Base-by-base conservation (phyloP, 1,140 invertebrate genomes). In the Andrena cerasifolii region DNA sequence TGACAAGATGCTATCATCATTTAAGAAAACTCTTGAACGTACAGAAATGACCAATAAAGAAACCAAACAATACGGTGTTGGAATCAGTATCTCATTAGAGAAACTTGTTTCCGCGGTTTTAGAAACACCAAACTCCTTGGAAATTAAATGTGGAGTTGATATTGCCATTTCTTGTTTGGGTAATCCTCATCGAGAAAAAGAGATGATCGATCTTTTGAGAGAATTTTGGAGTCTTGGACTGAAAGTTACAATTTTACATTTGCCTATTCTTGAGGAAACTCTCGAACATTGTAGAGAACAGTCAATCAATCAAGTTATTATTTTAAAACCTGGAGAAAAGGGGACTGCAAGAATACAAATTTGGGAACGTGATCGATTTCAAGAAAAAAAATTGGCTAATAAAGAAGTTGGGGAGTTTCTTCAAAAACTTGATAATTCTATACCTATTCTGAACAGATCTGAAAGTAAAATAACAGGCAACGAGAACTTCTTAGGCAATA, bases 51-150 rank as follows among this genome's bases (percentile, higher is more conserved):
- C 88, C 53, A 80, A 84, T 78, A 88, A 92, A 82, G 89, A 93
- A 85, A 58, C 92, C 53, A 90, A 89, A 63, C 95, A 95, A 79
- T 93, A 92, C 66, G 96, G 95, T 0, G 96, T 95, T 5, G 97
- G 97, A 16, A 94, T 97, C 16, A 96, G 96, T 47, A 93, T 97
- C 54, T 96, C 95, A 0, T 88, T 97, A 66, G 95, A 96, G 67
- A 96, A 95, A 88, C 89, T 97, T 40, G 93, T 96, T 0, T 93
- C 93, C 56, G 93, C 93, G 18, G 88, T 95, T 33, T 91, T 90
- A 74, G 93, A 93, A 89, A 82, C 86, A 31, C 90, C 91, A 59
- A 90, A 93, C 56, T 90, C 93, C 31, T 72, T 76, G 4, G 84
- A 91, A 3, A 87, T 86, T 62, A 85, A 88, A 80, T 85, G 82